phyloP scores from a whole-genome alignment of 2,113 vertebrate genomes.

The Catharus bicknelli region DNA sequence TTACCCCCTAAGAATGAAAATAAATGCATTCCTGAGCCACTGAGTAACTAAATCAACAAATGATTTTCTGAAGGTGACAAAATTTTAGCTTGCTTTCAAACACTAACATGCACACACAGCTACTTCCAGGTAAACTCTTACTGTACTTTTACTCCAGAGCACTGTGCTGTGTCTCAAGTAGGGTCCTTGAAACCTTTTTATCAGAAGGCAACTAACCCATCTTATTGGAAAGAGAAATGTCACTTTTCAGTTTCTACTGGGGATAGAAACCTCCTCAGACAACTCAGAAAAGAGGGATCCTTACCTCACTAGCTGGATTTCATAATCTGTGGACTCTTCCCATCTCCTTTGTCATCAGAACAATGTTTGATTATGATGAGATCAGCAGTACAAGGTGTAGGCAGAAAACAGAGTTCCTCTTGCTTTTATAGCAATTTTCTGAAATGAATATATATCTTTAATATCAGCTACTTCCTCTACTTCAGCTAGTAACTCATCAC shows the following conservation, averaged over 20 bases:
- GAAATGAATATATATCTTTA: background rate
- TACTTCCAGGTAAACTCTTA: background rate
- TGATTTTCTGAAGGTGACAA: background rate
- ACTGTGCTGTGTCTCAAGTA: rapidly evolving
- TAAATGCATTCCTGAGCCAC: background rate
- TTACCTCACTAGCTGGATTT: background rate
- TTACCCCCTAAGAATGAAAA: background rate
- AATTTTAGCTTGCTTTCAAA: background rate
- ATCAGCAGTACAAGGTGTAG: background rate
- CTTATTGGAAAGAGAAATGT: background rate
- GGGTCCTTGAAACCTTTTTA: background rate
- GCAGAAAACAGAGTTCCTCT: background rate
- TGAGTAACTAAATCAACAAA: background rate
- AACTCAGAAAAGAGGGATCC: background rate
- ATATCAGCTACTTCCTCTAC: background rate
- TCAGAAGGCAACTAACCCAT: background rate
- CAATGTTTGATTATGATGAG: background rate
- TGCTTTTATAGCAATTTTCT: background rate
- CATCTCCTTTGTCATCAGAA: background rate
- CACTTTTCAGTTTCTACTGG: background rate
- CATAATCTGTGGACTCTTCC: background rate
- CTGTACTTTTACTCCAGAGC: background rate
- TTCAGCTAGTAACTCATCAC: background rate
- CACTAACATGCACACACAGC: rapidly evolving
- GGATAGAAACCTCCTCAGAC: background rate